Evolutionary conservation across 2,113 vertebrate species (phyloP).

Genomic region (Tauraco erythrolophus): DNA sequence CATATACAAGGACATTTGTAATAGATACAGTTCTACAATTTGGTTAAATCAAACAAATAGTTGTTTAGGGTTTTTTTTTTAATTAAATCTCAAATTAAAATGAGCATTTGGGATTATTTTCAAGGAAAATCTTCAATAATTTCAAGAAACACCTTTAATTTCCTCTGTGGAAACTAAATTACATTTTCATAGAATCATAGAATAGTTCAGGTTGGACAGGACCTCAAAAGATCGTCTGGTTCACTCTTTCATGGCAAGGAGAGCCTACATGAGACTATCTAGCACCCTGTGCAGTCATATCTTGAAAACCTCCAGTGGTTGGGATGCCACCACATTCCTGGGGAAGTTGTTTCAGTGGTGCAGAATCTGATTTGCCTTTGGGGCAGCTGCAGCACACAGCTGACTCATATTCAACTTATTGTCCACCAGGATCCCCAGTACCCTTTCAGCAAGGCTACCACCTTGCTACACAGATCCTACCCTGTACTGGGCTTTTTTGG

Average conservation of each 20-base stretch:
- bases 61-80: neutral
- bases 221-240: neutral
- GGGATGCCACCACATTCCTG: neutral
- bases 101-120: neutral
- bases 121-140: neutral
- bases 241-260: neutral
- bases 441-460: neutral
- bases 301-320: neutral
- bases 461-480: neutral
- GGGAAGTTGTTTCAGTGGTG: neutral
- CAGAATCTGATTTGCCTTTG: neutral
- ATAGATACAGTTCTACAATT: neutral
- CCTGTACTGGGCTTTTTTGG: neutral
- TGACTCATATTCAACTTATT: too few relatives aligned
- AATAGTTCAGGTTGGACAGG: neutral
- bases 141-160: neutral
- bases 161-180: neutral
- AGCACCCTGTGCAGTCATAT: neutral
- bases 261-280: neutral
- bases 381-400: neutral
- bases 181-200: neutral
- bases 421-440: neutral
- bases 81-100: neutral
- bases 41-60: neutral
- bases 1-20: neutral